These are phyloP conservation scores for Stenodema calcarata DNA, from an alignment of 2,888 invertebrate genomes.

Conservation along the genomic window DNA sequence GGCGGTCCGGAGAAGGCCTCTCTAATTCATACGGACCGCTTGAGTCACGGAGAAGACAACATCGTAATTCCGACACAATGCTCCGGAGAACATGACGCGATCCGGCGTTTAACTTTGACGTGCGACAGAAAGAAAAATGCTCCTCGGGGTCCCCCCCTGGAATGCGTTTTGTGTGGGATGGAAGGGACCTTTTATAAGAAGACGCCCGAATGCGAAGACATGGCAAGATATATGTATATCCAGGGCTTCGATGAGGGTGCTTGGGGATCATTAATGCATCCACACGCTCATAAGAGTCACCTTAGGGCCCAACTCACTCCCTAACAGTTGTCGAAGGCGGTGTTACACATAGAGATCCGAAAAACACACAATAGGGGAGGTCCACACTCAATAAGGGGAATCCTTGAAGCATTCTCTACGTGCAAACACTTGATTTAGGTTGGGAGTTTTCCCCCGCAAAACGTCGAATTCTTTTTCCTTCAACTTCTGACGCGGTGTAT, in stretches of 20 bases:
- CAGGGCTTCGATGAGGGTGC: background rate
- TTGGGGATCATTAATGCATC: background rate
- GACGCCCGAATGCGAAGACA: conserved; percentile 10
- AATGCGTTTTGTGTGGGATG: background rate
- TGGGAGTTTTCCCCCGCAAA: background rate
- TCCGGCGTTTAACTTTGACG: background rate
- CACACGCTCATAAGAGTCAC: background rate
- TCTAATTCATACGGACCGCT: conserved; percentile 11
- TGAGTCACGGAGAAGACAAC: conserved; percentile 12
- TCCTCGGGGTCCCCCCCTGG: background rate
- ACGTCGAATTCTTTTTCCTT: background rate
- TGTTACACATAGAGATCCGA: background rate
- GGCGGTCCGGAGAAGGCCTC: conserved; percentile 5
- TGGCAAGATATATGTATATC: background rate
- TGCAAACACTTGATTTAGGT: background rate
- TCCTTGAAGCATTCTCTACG: background rate
- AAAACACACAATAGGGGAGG: background rate
- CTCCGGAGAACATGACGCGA: conserved; percentile 3
- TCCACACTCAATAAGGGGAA: background rate
- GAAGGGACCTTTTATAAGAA: background rate
- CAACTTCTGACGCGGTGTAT: background rate
- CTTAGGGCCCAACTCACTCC: background rate
- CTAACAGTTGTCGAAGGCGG: background rate
- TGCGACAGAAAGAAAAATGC: conserved; percentile 10
- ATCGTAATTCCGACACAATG: conserved; percentile 13